Evolutionary conservation across 2,797 vertebrate species (phyloP), one percentile per base, ranked within the genome.

Genomic region (Coccyzus lansbergi): DNA sequence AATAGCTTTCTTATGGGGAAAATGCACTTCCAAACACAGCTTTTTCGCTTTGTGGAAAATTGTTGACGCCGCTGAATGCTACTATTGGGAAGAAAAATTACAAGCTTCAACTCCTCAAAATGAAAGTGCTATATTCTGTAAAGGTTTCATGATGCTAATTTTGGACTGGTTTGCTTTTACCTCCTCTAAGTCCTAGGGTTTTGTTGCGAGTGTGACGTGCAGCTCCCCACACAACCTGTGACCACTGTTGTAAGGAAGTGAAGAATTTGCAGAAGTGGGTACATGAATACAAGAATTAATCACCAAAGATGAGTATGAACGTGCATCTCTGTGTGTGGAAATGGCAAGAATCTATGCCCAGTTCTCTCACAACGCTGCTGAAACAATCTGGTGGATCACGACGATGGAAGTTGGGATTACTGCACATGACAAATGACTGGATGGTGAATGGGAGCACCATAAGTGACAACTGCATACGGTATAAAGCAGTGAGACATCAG

Each of bases 321-420:
- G 16, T 15, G 25, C 9, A 24, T 0, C 1, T 2, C 0, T 2
- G 28, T 2, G 28, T 6, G 19, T 2, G 64, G 40, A 24, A 74
- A 67, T 4, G 7, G 44, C 4, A 68, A 10, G 3, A 34, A 8
- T 18, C 12, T 3, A 2, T 6, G 15, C 33, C 24, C 64, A 74
- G 26, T 26, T 36, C 31, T 40, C 46, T n/a, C 29, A 7, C 25
- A 52, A 7, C 25, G 52, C 7, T 21, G 74, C 83, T n/a, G 38
- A 28, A 58, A 9, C 7, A 12, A 9, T 12, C 20, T 53, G 44
- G 7, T 62, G 58, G 29, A 31, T 33, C 14, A 58, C 56, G 31
- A 75, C 40, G 70, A 15, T 2, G 20, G 40, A n/a, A 60, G 15
- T 8, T 33, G 36, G 29, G 31, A 17, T 28, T 84, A 18, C 58